phyloP scores from a whole-genome alignment of 2,113 vertebrate species.

The Jaculus jaculus region DNA sequence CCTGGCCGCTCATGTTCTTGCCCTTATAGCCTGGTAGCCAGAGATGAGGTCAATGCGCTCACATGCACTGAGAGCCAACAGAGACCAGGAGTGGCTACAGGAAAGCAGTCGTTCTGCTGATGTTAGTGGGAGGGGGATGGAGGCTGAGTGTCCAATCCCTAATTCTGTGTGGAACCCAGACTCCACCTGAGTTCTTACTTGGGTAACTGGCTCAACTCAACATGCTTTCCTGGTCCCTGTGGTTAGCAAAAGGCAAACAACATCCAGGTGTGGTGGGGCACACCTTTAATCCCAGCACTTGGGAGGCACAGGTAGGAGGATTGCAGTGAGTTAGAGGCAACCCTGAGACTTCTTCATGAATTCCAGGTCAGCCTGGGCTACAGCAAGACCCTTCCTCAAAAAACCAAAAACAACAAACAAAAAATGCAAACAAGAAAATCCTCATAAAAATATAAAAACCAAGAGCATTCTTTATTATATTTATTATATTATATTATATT shows the following conservation, averaged over 20 bases:
- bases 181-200: not conserved
- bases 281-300: too few species aligned
- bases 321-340: too few species aligned
- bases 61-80: not conserved
- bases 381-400: too few species aligned
- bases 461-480: not conserved
- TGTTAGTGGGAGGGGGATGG: rapidly evolving
- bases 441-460: not conserved
- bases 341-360: too few species aligned
- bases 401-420: too few species aligned
- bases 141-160: not conserved
- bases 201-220: not conserved
- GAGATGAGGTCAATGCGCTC: not conserved
- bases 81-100: not conserved
- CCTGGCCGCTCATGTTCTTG: not conserved
- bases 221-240: not conserved
- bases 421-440: not conserved
- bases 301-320: too few species aligned
- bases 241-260: not conserved
- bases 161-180: not conserved
- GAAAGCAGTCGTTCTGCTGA: not conserved
- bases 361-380: too few species aligned
- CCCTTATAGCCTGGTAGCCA: not conserved
- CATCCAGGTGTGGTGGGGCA: too few species aligned
- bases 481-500: too few species aligned